Evolutionary conservation across 2,113 vertebrate genomes (phyloP).

Genomic region (Ornithorhynchus anatinus): DNA sequence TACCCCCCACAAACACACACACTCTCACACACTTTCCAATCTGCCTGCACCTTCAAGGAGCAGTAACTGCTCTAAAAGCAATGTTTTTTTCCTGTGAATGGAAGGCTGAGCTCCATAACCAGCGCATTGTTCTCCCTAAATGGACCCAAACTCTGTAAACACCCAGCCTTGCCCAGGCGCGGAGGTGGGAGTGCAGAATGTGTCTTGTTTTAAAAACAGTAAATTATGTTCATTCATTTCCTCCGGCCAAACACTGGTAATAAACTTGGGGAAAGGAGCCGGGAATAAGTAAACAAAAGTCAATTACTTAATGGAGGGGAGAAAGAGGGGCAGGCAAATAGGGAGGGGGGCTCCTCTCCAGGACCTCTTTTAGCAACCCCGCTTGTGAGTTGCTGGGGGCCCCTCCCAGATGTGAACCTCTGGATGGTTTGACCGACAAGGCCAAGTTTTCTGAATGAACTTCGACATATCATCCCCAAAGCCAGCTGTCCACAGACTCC

Average conservation of each 20-base stretch:
- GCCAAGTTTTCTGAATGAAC: no score
- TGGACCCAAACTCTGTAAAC: conserved; percentile 72
- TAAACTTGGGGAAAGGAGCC: conserved; percentile 71
- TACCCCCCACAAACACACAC: no score
- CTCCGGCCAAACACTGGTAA: conserved; percentile 76
- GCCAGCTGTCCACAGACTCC: no score
- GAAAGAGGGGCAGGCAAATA: conserved; percentile 42
- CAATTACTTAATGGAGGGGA: conserved; percentile 47
- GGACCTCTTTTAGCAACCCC: no score
- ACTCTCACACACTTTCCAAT: no score
- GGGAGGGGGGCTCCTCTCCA: no score
- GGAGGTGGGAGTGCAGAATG: conserved; percentile 48
- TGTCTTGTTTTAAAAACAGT: conserved; percentile 74
- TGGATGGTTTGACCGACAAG: no score
- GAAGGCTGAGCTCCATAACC: conserved; percentile 68
- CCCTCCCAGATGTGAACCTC: no score
- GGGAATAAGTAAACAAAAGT: conserved; percentile 63
- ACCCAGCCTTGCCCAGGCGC: conserved; percentile 8
- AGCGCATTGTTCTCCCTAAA: conserved; percentile 73
- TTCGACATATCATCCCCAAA: no score
- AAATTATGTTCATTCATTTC: conserved; percentile 89
- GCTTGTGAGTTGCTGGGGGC: no score
- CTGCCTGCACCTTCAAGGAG: conserved; percentile 25
- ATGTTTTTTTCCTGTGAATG: conserved; percentile 48
- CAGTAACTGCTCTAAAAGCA: conserved; percentile 24